Conservation (phyloP, 2,888 invertebrate species). For the Timema cristinae region DNA sequence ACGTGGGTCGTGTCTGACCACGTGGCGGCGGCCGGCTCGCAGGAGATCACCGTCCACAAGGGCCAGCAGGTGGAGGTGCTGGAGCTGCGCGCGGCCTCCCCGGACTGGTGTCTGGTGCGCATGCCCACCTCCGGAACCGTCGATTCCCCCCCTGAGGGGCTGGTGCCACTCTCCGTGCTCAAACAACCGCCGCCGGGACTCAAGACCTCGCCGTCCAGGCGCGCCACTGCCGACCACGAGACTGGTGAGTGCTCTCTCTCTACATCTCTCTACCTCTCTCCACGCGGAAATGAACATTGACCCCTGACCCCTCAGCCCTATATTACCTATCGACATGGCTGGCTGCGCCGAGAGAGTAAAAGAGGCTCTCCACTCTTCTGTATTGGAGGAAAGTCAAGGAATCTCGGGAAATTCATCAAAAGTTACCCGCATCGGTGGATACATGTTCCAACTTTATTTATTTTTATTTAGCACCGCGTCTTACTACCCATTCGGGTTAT, state of each 20-base stretch:
- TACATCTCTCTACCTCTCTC: too few species aligned
- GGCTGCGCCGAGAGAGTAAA: too few species aligned
- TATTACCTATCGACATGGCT: too few species aligned
- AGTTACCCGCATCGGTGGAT: too few species aligned
- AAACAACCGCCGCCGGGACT: constrained; percentile 65
- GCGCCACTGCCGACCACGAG: constrained; percentile 34
- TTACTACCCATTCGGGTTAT: too few species aligned
- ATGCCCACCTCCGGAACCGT: constrained; percentile 39
- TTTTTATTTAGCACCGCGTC: too few species aligned
- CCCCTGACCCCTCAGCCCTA: too few species aligned
- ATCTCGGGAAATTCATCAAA: too few species aligned
- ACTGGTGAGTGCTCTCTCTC: constrained; percentile 33
- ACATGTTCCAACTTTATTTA: too few species aligned
- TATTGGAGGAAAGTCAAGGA: too few species aligned
- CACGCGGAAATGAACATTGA: too few species aligned
- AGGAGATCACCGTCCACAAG: constrained; percentile 79
- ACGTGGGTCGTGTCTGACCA: constrained; percentile 90
- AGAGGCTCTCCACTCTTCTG: too few species aligned
- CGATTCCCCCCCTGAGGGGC: constrained; percentile 68
- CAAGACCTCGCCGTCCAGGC: constrained; percentile 52
- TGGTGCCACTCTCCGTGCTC: constrained; percentile 74
- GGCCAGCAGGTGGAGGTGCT: constrained; percentile 93
- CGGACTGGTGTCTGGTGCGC: constrained; percentile 51
- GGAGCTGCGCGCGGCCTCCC: constrained; percentile 61
- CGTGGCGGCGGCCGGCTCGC: constrained; percentile 65